Evolutionary conservation across 2,888 invertebrate genomes (phyloP), one percentile per base, ranked within the genome.

Genomic region (Melinaea marsaeus): DNA sequence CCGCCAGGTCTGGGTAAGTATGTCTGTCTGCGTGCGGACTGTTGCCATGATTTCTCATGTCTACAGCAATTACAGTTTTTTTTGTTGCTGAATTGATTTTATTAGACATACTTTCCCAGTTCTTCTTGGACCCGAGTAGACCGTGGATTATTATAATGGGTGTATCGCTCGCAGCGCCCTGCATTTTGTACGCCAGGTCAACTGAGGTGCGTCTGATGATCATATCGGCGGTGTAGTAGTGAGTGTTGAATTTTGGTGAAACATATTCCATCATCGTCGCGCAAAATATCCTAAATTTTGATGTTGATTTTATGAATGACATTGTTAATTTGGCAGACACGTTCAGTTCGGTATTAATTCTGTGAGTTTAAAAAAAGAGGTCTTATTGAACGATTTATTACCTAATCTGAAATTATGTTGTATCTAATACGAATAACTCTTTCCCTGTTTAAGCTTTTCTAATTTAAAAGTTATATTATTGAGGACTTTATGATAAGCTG

Each of bases 41-140:
- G 61, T 96, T 95, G 0, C 98, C 98, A 85, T 99, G 98, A 86
- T 99, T 98, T 74, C 98, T 92, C 0, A 95, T 94, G 87, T 99
- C 98, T 13, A 97, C 92, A 0, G 95, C 92, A 65, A 96, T 92
- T 0, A 97, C 95, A 85, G 92, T 92, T 69, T 92, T 92, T 13
- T 91, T 84, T 6, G 93, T 93, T 65, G 84, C 83, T 55, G 91
- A 85, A 68, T 93, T 91, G n/a, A 96, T 86, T 0, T 88, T 92
- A 78, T 94, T 96, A 32, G 95, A 93, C 58, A 98, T 84, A 60
- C 93, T 93, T 70, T 94, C 94, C 97, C 98, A 98, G 81, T 98
- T 98, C 66, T 91, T 93, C 81, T 97, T 97, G 0, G 95, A 95
- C 0, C 97, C 98, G 71, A 98, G 94, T 47, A 98, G 86, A 0